Base-by-base conservation (phyloP, 2,797 vertebrate species). In the Muscicapa striata region DNA sequence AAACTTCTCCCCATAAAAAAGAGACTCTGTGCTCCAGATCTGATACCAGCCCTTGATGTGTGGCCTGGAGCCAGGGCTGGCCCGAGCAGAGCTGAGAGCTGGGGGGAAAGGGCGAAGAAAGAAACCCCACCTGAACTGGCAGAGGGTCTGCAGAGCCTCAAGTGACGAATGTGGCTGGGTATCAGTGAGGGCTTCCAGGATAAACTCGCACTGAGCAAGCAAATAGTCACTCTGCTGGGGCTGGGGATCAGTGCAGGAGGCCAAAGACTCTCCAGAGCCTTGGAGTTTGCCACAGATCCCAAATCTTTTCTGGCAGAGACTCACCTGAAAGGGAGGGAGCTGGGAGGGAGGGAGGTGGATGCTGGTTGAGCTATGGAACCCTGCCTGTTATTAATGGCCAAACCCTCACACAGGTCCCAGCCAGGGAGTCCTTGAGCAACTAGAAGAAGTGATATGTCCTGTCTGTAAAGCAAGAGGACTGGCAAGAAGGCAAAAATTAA, bases 61-160 rank as follows among this genome's bases (percentile, higher is more conserved):
- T 95, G 95, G 93, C 90, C 69, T 3, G 36, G 67, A 90, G 93
- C 95, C 96, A 96, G 10, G 91, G 85, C 80, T 96, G 95, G 93
- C 85, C 93, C 0, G 0, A 93, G 76, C 73, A 78, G 43, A 72
- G 43, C 87, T 89, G 23, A 83, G 54, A 69, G 83, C 80, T 87
- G 83, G 24, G 76, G 59, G n/a, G 27, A 87, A 90, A 93, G 59
- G 63, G 83, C 45, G 1, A 79, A 82, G 87, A 7, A 18, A 91
- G 84, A 95, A 96, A 90, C 95, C 77, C 93, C 93, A 96, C 95
- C 95, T 96, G 96, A 95, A 89, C 93, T 94, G 94, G 95, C 94
- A 94, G 74, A 93, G 52, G 74, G 67, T 95, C 93, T 96, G 95
- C 93, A 93, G 94, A 96, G 91, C 78, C 93, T 96, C 89, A 93